Evolutionary conservation across 2,113 vertebrate species (phyloP), one percentile per base, ranked within the genome.

Genomic region (Malurus melanocephalus): DNA sequence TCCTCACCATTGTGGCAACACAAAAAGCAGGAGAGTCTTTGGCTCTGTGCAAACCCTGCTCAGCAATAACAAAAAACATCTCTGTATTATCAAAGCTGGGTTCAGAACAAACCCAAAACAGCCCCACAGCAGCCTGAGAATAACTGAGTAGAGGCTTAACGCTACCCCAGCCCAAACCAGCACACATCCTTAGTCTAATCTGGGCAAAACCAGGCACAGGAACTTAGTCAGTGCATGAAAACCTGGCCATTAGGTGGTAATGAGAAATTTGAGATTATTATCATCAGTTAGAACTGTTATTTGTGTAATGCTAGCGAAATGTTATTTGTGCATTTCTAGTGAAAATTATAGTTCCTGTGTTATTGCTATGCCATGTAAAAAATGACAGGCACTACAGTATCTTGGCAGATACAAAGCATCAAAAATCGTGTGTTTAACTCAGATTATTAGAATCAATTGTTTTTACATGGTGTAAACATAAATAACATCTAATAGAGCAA

Each of bases 1-100:
- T 21, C 49, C 42, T 49, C 24, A 2, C 16, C 30, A 33, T 9
- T 0, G 0, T 48, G 24, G 20, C 13, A 26, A 3, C 2, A 6
- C 12, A 5, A 35, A 62, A 48, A 48, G 12, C 48, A 46, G 46
- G 3, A 38, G 59, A 45, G 26, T 7, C 17, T 17, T 27, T 27
- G 53, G 12, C 10, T n/a, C 55, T 61, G 28, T 33, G 53, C 5
- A 27, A 67, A 26, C 13, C 24, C 35, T 60, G 38, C 22, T 11
- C 28, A 69, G 28, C 16, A 30, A 7, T 2, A 69, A 3, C 23
- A 14, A 30, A 66, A 77, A 2, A n/a, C 10, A 11, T 17, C 40
- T 33, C 23, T 40, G 1, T 5, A 3, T 30, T 28, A 30, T 20
- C 22, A 68, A 3, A 22, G 4, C 28, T 11, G 9, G 13, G 23